Evolutionary conservation across 2,797 vertebrate species (phyloP).

Genomic region (Phaenicophaeus curvirostris): DNA sequence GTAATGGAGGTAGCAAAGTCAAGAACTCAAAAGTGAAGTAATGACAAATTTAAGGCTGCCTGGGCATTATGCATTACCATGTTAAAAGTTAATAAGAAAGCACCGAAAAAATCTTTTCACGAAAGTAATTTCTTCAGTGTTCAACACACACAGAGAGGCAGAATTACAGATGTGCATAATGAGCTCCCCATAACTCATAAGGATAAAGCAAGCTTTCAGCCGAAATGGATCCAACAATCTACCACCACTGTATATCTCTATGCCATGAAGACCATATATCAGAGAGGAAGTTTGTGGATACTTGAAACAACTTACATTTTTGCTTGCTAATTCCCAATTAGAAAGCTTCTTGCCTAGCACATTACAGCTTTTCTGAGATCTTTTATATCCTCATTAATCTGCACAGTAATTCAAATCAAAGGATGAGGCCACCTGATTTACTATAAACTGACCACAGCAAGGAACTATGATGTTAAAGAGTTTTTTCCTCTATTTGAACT

Average conservation of each 20-base stretch:
- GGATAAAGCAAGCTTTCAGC: background rate
- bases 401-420: background rate
- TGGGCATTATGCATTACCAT: background rate
- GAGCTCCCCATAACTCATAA: background rate
- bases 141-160: background rate
- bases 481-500: background rate
- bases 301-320: background rate
- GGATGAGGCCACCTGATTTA: background rate
- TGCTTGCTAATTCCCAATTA: background rate
- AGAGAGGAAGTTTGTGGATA: background rate
- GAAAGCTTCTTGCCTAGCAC: background rate
- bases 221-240: background rate
- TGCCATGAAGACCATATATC: accelerated
- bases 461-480: background rate
- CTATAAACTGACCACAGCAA: background rate
- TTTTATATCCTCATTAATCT: background rate
- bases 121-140: background rate
- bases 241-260: background rate
- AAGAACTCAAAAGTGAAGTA: background rate
- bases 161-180: background rate
- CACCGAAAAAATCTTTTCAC: too few relatives aligned
- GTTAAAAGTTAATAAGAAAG: background rate
- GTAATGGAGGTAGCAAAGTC: background rate
- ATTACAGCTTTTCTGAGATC: background rate
- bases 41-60: background rate